A percentile compares a stretch with the other conserved stretches of the same genome.
Evolutionary conservation across 1,140 invertebrate genomes (phyloP).

Genomic region (Chionoecetes opilio): DNA sequence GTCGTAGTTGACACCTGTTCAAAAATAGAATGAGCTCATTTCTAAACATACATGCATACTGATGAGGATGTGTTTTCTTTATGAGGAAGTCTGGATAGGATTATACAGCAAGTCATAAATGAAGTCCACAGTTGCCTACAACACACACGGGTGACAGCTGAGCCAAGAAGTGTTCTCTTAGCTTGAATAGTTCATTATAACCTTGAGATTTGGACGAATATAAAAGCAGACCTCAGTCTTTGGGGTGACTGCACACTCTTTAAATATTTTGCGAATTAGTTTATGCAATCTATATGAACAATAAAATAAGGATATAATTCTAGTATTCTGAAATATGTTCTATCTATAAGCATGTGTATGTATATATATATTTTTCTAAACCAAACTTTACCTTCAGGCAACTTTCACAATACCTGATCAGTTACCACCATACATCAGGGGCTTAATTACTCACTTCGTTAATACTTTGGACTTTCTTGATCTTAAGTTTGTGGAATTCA

Average conservation of each 20-base stretch:
- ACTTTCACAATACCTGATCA: slow-evolving; percentile 9
- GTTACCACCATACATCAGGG: neutral
- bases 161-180: slow-evolving; percentile 1
- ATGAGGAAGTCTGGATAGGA: slow-evolving; percentile 50
- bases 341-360: slow-evolving; percentile 4
- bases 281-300: neutral
- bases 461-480: slow-evolving; percentile 6
- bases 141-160: neutral
- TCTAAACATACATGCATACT: slow-evolving; percentile 73
- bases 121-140: slow-evolving; percentile 47
- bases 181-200: neutral
- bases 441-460: neutral
- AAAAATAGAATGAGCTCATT: slow-evolving; percentile 75
- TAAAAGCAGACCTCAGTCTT: slow-evolving; percentile 7
- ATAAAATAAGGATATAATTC: slow-evolving; percentile 21
- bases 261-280: neutral
- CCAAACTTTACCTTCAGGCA: neutral
- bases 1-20: slow-evolving; percentile 75
- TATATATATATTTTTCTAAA: neutral
- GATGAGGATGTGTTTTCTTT: slow-evolving; percentile 60
- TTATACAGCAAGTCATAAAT: slow-evolving; percentile 23
- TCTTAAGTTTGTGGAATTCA: slow-evolving; percentile 5
- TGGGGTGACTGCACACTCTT: neutral
- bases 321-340: slow-evolving; percentile 21
- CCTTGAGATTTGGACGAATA: slow-evolving; percentile 17